phyloP scores from a whole-genome alignment of 2,888 invertebrate species.

The Gerris lacustris region DNA sequence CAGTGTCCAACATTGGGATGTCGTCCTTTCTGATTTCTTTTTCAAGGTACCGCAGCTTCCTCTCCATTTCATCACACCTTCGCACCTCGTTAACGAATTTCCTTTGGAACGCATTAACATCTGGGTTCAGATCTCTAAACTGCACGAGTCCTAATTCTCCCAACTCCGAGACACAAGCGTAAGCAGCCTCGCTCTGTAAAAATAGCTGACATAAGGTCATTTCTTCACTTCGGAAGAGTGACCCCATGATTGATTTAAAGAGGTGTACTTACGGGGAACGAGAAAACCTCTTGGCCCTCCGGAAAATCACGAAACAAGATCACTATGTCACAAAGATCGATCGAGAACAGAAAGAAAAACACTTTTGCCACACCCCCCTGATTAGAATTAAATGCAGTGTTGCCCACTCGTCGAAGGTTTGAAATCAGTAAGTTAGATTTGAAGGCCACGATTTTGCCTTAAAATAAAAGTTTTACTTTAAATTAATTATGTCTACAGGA shows the following conservation, averaged over 20 bases:
- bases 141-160: conserved; percentile 53
- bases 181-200: conserved; percentile 40
- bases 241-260: conserved; percentile 28
- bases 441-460: neutral
- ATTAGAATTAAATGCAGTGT: neutral
- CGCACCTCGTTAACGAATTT: conserved; percentile 97
- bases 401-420: neutral
- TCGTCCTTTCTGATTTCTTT: conserved; percentile 93
- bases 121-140: conserved; percentile 69
- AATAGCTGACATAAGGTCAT: conserved; percentile 30
- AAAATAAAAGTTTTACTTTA: neutral
- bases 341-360: conserved; percentile 1
- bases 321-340: neutral
- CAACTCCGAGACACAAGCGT: conserved; percentile 49
- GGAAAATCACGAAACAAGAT: neutral
- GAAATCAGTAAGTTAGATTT: too few species aligned
- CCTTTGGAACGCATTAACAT: conserved; percentile 95
- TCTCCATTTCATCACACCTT: conserved; percentile 97
- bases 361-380: conserved; percentile 2
- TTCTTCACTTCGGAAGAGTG: conserved; percentile 31
- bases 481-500: too few species aligned
- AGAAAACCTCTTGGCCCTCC: neutral
- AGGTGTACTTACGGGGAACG: neutral
- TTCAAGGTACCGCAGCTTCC: conserved; percentile 89
- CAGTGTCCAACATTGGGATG: conserved; percentile 95